Base-by-base conservation (phyloP, 2,113 vertebrate species). In the Vicugna pacos region DNA sequence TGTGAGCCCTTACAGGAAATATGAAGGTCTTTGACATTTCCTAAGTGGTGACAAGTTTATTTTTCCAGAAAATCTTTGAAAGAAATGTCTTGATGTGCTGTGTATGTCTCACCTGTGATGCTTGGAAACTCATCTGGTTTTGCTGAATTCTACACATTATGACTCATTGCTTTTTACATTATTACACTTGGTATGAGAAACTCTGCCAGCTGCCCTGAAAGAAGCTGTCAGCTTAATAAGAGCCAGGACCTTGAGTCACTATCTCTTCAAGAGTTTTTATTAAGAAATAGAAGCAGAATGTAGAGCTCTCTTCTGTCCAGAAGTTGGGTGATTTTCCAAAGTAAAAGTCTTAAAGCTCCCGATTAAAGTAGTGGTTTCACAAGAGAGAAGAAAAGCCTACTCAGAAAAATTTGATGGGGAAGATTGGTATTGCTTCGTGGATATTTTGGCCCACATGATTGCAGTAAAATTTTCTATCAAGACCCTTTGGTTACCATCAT, bases 51-150 rank as follows among this genome's bases (percentile, higher is more conserved):
- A 95, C 79, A 88, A 88, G 10, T 70, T 77, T 86, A 54, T 72
- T 96, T 91, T 96, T 70, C 69, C 30, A 84, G 46, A 84, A 96
- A 94, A 88, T 16, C 38, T 88, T 84, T 91, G 60, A 88, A 82
- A 90, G 60, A 42, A 42, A 42, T 75, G 64, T 75, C 80, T 70
- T 84, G 52, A 26, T 64, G 15, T 75, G 58, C 46, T 52, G 0
- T 79, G 42, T 77, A 19, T 87, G 84, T 77, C 58, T 72, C 58
- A 93, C 85, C 85, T 93, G 73, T 75, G 75, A 64, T 83, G 50
- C 83, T 69, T 83, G 64, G 70, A 42, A 42, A 9, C 58, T 56
- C 62, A 26, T 83, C 42, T 88, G 35, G 35, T 91, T 91, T 97
- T 91, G 95, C 24, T 79, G 73, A 85, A 60, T 32, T 92, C 22